Evolutionary conservation across 2,888 invertebrate species (phyloP), one percentile per base, ranked within the genome.

Genomic region (Phymatocera aterrima): DNA sequence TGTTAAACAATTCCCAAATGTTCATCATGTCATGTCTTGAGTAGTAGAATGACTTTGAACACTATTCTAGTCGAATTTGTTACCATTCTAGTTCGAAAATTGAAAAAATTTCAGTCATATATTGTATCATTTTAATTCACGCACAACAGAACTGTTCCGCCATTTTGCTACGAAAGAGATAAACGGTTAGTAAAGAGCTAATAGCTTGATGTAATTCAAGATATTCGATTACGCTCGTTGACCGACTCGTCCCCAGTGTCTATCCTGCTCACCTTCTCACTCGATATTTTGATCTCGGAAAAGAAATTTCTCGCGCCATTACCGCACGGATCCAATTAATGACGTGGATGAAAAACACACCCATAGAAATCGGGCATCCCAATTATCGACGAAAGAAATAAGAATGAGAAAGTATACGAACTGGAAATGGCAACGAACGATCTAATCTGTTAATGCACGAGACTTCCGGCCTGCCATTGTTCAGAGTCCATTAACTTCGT

Each of bases 371-470:
- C 18, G 5, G 28, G 34, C 34, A 72, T 72, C 34, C 48, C 12
- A 21, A 51, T 51, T 34, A 51, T 18, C 48, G 51, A 4, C 12
- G 28, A 34, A 48, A 10, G 51, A 51, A 72, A 72, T 34, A 51
- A 72, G 3, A 34, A 51, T 31, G 43, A 72, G 72, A 72, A 72
- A 18, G 72, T 34, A 51, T 34, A 72, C 31, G 34, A 18, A 34
- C 3, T 72, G 72, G 51, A 24, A 72, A 51, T 51, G 72, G 51
- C 51, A 72, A 31, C 2, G 0, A 18, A 51, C 72, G 72, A 72
- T 72, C 75, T 60, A 75, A 75, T 75, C 75, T 75, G 40, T 54
- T 75, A 75, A 75, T 75, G 75, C 60, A 57, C 57, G 21, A 24
- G 75, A 75, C 75, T 57, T 75, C 75, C 75, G 60, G n/a, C 43